phyloP scores from a whole-genome alignment of 2,888 invertebrate species.

The Thera obeliscata region DNA sequence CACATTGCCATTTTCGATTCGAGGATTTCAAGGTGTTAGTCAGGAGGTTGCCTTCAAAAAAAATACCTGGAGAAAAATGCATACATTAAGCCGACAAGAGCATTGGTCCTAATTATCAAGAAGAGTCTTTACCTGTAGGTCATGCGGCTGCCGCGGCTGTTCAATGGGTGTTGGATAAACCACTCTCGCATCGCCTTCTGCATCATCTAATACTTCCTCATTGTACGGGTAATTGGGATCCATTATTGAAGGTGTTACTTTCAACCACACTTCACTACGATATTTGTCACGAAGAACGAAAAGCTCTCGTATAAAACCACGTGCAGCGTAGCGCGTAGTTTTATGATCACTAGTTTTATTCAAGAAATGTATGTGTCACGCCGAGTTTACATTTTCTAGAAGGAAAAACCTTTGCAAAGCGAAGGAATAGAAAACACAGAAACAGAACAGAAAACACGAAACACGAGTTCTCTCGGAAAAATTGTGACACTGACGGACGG shows the following conservation, averaged over 20 bases:
- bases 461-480: no score
- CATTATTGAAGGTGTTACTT: constrained; percentile 51
- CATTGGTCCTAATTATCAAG: no score
- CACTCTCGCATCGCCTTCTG: constrained; percentile 39
- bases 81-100: no score
- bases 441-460: no score
- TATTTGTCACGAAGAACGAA: not conserved
- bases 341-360: not conserved
- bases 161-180: constrained; percentile 43
- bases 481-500: no score
- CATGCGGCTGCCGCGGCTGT: constrained; percentile 70
- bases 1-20: not conserved
- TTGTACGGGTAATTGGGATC: constrained; percentile 54
- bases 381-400: not conserved
- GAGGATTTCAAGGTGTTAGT: not conserved
- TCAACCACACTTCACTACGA: not conserved
- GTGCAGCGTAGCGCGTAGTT: not conserved
- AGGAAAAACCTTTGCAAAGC: not conserved
- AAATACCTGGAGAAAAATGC: no score
- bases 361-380: not conserved
- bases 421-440: no score
- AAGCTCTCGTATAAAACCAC: not conserved
- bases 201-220: constrained; percentile 32
- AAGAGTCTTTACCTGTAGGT: constrained; percentile 62
- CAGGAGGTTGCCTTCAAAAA: no score